Conservation (phyloP, 23 tunicate genomes). For the Ascidia mentula region DNA sequence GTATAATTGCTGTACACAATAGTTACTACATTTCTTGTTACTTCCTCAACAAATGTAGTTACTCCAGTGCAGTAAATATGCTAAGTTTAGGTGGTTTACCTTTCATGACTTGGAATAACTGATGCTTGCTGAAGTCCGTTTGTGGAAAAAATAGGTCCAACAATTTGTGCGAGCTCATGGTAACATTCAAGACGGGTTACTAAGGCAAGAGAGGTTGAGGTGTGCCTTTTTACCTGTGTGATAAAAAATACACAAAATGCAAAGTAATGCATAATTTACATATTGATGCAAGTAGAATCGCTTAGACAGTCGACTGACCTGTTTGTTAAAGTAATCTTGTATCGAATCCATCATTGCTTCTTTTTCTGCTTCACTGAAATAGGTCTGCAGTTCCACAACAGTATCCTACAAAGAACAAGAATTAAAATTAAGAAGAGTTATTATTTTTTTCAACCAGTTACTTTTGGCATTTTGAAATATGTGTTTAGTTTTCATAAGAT, state of each 20-base stretch:
- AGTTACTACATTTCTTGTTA: too few species aligned
- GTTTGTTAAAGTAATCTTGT: not conserved
- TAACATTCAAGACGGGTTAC: constrained; percentile 26
- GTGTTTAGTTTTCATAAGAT: too few species aligned
- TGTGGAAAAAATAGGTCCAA: not conserved
- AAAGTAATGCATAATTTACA: too few species aligned
- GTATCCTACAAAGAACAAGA: constrained; percentile 7
- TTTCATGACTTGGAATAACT: not conserved
- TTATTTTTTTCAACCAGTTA: too few species aligned
- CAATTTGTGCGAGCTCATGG: constrained; percentile 1
- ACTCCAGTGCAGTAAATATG: too few species aligned
- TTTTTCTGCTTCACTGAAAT: constrained; percentile 11
- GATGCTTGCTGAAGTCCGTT: not conserved
- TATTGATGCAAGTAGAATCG: too few species aligned
- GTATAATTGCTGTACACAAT: not conserved
- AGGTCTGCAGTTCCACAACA: constrained; percentile 13
- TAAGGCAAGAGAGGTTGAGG: not conserved
- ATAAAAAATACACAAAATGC: not conserved
- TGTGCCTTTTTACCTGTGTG: not conserved
- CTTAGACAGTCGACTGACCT: too few species aligned
- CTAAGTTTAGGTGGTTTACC: not conserved
- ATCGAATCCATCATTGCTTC: constrained; percentile 12
- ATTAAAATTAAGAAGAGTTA: too few species aligned
- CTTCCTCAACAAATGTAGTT: too few species aligned
- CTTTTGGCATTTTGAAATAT: too few species aligned